phyloP scores from a whole-genome alignment of 2,888 invertebrate species.

The Heliconius erato region DNA sequence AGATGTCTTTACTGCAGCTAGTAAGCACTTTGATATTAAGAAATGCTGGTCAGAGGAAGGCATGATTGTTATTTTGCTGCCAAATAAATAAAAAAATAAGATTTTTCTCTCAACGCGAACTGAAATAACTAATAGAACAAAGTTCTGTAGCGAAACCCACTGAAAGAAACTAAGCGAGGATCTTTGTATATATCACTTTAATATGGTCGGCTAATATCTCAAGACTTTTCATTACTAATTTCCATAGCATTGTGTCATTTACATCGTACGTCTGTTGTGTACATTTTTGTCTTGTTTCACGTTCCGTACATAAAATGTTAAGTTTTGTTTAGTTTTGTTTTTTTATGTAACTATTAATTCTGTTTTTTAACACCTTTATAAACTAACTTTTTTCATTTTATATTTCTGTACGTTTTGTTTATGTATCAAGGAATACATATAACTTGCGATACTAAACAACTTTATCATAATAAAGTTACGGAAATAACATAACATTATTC shows the following conservation, averaged over 20 bases:
- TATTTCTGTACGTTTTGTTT: no score
- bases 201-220: not conserved
- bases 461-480: not conserved
- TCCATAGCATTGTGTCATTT: no score
- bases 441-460: no score
- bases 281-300: no score
- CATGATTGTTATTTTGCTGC: slow-evolving; percentile 8
- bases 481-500: not conserved
- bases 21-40: slow-evolving; percentile 18
- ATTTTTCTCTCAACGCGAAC: not conserved
- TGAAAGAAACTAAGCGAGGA: not conserved
- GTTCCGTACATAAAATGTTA: no score
- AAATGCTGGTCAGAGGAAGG: slow-evolving; percentile 16
- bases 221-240: no score
- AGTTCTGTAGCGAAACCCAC: not conserved
- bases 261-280: no score
- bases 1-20: slow-evolving; percentile 7
- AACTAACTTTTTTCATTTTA: no score
- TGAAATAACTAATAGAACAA: not conserved
- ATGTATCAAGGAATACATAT: no score
- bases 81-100: slow-evolving; percentile 13
- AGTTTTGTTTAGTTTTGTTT: no score
- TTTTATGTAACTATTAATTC: no score
- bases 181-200: not conserved
- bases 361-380: no score